A percentile compares a stretch with the other conserved stretches of the same genome.
phyloP scores from a whole-genome alignment of 2,113 vertebrate genomes.

The Oreochromis tanganicae region DNA sequence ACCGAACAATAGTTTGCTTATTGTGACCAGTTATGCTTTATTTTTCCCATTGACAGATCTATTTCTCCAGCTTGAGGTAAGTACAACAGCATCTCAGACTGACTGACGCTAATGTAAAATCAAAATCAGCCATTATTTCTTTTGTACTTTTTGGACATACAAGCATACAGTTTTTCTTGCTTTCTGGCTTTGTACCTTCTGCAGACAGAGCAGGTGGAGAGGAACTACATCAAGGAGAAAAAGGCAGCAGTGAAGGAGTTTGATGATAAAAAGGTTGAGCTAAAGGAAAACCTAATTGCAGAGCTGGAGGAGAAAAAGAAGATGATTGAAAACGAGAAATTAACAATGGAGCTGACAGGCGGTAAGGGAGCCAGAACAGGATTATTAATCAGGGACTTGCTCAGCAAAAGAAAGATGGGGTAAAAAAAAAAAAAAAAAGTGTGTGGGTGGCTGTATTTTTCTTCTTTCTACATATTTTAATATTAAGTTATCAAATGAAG shows the following conservation, averaged over 20 bases:
- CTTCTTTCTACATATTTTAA: background rate
- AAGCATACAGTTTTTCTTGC: background rate
- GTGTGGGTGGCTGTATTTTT: background rate
- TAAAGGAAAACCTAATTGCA: slow-evolving; percentile 95
- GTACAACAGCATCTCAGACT: background rate
- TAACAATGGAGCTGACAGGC: slow-evolving; percentile 98
- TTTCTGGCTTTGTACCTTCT: background rate
- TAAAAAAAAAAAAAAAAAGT: background rate
- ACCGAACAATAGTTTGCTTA: background rate
- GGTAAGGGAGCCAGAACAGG: slow-evolving; percentile 69
- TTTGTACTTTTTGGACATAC: background rate
- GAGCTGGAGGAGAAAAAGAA: slow-evolving; percentile 99
- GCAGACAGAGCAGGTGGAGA: slow-evolving; percentile 96
- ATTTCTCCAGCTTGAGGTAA: slow-evolving; percentile 96
- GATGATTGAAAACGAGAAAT: slow-evolving; percentile 98
- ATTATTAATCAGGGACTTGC: slow-evolving; percentile 8
- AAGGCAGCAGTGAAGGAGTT: slow-evolving; percentile 98
- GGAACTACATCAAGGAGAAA: slow-evolving; percentile 97
- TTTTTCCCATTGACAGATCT: slow-evolving; percentile 79
- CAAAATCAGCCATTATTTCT: background rate
- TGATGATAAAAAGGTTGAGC: slow-evolving; percentile 97
- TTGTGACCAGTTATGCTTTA: background rate
- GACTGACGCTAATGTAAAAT: background rate
- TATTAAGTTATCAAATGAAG: background rate
- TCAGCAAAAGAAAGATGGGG: background rate